Base-by-base conservation (phyloP, 2,797 vertebrate genomes). In the Cyclura pinguis region DNA sequence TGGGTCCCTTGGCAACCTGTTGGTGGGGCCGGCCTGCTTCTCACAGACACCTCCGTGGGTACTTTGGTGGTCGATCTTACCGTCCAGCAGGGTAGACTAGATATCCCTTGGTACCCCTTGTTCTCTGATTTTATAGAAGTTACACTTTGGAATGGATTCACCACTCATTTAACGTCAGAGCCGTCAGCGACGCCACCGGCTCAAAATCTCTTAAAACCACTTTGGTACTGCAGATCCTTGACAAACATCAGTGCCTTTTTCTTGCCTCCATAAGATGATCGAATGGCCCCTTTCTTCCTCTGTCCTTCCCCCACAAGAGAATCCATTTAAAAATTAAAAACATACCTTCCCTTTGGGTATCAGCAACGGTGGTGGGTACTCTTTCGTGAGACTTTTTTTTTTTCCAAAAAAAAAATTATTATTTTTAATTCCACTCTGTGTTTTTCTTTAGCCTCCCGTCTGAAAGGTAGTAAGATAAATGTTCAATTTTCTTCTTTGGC, bases 361-460 rank as follows among this genome's bases (percentile, higher is more conserved):
- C 94, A 93, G 92, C 90, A 0, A 69, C 89, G 91, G 90, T 92
- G 89, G 95, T 93, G 7, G 90, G 88, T 91, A 88, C 93, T 94
- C 92, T 91, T 92, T 94, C 94, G 91, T 93, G 1, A 94, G 94
- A 91, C 93, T 87, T 93, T 93, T 92, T 93, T 92, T 69, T 64
- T 64, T 62, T 62, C 59, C 42, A 62, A 62, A 6, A 62, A 62
- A 62, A 22, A 62, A 18, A 4, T 59, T 93, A 95, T 96, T 95
- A 96, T 92, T 96, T 97, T 97, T 98, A 97, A 97, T 97, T 96
- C 96, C 96, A 96, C 91, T 97, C 96, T 97, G 96, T 97, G 97
- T 97, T 97, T 97, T 97, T 97, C 97, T 98, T 97, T 97, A 97
- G 97, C 97, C 96, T 97, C 97, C 97, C 97, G 96, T 97, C 97